Evolutionary conservation across 2,113 vertebrate species (phyloP).

Genomic region (Crocuta crocuta): DNA sequence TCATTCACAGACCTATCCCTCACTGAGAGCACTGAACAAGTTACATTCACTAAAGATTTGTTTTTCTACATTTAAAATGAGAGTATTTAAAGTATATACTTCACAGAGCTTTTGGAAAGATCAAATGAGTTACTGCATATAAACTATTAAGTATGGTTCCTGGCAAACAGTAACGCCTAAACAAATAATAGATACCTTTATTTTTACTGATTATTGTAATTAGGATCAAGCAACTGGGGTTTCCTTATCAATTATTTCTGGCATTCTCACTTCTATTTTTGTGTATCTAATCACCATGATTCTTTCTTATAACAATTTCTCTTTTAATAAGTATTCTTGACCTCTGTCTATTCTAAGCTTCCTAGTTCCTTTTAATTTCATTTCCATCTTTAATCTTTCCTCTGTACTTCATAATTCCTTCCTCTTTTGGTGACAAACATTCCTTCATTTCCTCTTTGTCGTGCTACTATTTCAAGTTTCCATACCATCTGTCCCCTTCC

Average conservation of each 20-base stretch:
- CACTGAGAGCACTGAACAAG: background rate
- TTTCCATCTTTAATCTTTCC: background rate
- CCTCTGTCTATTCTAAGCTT: background rate
- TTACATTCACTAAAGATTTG: background rate
- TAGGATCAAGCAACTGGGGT: background rate
- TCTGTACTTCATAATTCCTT: background rate
- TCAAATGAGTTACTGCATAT: background rate
- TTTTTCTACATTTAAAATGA: background rate
- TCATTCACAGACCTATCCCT: background rate
- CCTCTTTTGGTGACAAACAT: background rate
- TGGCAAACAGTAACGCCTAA: background rate
- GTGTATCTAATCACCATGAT: background rate
- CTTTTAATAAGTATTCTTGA: background rate
- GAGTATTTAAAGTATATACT: background rate
- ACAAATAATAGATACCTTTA: background rate
- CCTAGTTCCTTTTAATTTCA: background rate
- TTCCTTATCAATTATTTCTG: conserved; percentile 37
- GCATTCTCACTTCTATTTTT: conserved; percentile 15
- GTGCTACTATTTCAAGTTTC: conserved; percentile 61
- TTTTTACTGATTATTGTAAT: background rate
- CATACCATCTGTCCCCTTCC: conserved; percentile 49
- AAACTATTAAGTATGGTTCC: background rate
- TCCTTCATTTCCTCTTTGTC: conserved; percentile 54
- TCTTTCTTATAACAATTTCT: background rate
- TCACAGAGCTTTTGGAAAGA: background rate